These are phyloP conservation scores for Chaetoderma sp. DNA, from an alignment of 2,888 invertebrate genomes.

Conservation along the genomic window DNA sequence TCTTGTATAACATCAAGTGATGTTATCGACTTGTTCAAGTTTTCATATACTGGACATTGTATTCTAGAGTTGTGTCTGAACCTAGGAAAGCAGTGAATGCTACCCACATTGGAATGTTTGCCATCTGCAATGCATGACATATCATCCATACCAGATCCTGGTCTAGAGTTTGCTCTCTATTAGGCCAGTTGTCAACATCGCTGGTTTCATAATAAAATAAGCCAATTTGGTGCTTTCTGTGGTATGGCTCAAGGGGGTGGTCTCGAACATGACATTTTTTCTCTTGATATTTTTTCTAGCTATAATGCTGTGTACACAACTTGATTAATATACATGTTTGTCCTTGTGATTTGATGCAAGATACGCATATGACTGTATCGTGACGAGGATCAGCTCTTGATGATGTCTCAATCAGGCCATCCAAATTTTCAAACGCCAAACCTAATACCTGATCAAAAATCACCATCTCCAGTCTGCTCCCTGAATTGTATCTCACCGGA, in stretches of 20 bases:
- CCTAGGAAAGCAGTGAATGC: constrained; percentile 28
- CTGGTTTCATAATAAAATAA: too few relatives aligned
- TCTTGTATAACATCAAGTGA: constrained; percentile 30
- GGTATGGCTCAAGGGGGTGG: constrained; percentile 7
- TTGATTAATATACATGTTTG: background rate
- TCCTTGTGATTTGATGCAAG: constrained; percentile 17
- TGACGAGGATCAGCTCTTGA: too few relatives aligned
- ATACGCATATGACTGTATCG: constrained; percentile 24
- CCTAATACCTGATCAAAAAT: background rate
- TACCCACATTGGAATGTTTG: too few relatives aligned
- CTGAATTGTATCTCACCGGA: background rate
- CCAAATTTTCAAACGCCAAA: constrained; percentile 27
- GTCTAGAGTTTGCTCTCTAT: too few relatives aligned
- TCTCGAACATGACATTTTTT: background rate
- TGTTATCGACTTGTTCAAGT: constrained; percentile 26
- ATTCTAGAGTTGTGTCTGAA: constrained; percentile 23
- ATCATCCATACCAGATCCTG: too few relatives aligned
- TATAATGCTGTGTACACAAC: background rate
- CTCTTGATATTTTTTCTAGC: background rate
- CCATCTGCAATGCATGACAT: too few relatives aligned
- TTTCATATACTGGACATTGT: constrained; percentile 37
- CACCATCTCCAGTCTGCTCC: constrained; percentile 2
- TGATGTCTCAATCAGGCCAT: constrained; percentile 18
- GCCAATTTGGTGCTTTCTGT: constrained; percentile 21
- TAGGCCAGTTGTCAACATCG: too few relatives aligned